phyloP scores from a whole-genome alignment of 2,888 invertebrate genomes.

The Siphonodentalium dalli region DNA sequence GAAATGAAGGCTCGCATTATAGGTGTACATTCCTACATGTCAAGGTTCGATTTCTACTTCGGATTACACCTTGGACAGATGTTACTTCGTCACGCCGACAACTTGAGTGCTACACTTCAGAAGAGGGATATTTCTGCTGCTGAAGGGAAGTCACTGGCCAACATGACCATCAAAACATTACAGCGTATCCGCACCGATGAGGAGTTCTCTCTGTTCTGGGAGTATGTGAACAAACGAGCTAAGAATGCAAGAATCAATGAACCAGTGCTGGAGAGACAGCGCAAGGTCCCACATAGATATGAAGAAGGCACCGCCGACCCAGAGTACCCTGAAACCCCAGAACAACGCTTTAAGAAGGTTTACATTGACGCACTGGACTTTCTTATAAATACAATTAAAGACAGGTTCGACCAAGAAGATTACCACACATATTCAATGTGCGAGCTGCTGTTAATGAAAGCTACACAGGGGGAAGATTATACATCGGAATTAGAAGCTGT shows the following conservation, averaged over 20 bases:
- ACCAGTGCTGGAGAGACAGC: slow-evolving; percentile 10
- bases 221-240: background rate
- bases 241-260: slow-evolving; percentile 13
- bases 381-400: too few relatives aligned
- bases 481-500: too few relatives aligned
- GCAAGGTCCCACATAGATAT: slow-evolving; percentile 17
- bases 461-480: too few relatives aligned
- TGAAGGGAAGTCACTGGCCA: slow-evolving; percentile 12
- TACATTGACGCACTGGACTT: too few relatives aligned
- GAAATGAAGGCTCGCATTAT: slow-evolving; percentile 9
- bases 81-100: slow-evolving; percentile 21
- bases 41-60: slow-evolving; percentile 17
- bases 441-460: too few relatives aligned
- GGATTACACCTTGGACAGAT: slow-evolving; percentile 9
- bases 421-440: too few relatives aligned
- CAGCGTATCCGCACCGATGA: slow-evolving; percentile 4
- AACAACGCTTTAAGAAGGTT: too few relatives aligned
- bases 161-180: slow-evolving; percentile 1
- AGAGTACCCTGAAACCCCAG: too few relatives aligned
- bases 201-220: slow-evolving; percentile 12
- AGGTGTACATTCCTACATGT: slow-evolving; percentile 18
- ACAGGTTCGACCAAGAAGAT: too few relatives aligned
- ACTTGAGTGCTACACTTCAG: slow-evolving; percentile 20
- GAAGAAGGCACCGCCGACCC: too few relatives aligned
- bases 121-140: slow-evolving; percentile 20